These are phyloP conservation scores for Trinorchestia longiramus DNA, from an alignment of 1,140 invertebrate genomes.

Conservation along the genomic window DNA sequence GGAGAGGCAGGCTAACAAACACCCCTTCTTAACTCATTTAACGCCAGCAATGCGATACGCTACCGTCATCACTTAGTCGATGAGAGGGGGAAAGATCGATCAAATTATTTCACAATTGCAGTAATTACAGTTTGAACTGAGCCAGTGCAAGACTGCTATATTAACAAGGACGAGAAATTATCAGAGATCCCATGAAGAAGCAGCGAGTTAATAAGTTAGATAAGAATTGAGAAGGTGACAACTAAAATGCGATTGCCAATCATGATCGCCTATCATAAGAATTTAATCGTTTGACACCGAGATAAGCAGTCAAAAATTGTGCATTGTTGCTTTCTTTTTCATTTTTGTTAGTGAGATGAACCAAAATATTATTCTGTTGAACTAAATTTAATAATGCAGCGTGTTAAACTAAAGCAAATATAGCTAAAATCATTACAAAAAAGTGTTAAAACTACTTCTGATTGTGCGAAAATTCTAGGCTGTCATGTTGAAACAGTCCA, in stretches of 20 bases:
- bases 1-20: not conserved
- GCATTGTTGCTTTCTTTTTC: not conserved
- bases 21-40: conserved; percentile 8
- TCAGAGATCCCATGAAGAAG: not conserved
- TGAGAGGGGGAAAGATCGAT: not conserved
- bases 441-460: too few species aligned
- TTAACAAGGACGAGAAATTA: not conserved
- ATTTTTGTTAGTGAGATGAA: too few species aligned
- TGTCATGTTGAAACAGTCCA: too few species aligned
- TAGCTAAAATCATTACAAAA: too few species aligned
- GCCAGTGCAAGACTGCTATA: not conserved
- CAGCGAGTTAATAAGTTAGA: not conserved
- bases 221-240: not conserved
- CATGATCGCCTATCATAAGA: not conserved
- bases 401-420: too few species aligned
- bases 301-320: not conserved
- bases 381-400: too few species aligned
- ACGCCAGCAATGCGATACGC: not conserved
- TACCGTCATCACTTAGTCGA: not conserved
- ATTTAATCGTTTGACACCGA: not conserved
- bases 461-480: too few species aligned
- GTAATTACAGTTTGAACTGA: not conserved
- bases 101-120: not conserved
- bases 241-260: not conserved
- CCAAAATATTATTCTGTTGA: too few species aligned